Base-by-base conservation (phyloP, 2,797 vertebrate genomes). In the Acanthornis magna region DNA sequence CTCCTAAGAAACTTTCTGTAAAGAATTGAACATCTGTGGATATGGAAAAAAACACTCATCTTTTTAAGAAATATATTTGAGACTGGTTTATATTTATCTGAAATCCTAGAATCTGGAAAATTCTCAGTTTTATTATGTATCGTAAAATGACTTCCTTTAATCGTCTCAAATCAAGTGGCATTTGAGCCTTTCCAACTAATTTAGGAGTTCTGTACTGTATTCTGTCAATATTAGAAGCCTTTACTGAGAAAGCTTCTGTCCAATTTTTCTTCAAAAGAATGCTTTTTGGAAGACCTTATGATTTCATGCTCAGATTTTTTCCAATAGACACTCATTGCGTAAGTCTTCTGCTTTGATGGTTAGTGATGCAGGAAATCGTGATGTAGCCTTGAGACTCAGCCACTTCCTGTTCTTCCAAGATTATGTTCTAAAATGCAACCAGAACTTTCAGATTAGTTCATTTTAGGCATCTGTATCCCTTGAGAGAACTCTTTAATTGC, bases 321-420 rank as follows among this genome's bases (percentile, higher is more conserved):
- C 32, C 36, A 57, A 45, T 19, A 76, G 63, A 40, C 10, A 11
- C 19, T 26, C 66, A 19, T 10, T 77, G 25, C 47, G 2, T 58
- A 53, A 72, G 3, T 70, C 30, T 51, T 67, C 27, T 81, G 50
- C 62, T 86, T 84, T 88, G 74, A 58, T 75, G n/a, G 57, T 71
- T 78, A 42, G 9, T 53, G 74, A 53, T 67, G 38, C 45, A 91
- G 67, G 80, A 87, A 92, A 87, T 25, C 0, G 0, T 54, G 63
- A 71, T 40, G 38, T 18, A 74, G 86, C 67, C 60, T 82, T 53
- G 34, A 87, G 70, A 43, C 62, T 62, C n/a, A 85, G 47, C 26
- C 54, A 27, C 76, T 91, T 94, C 75, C 81, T 91, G 3, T 55
- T 70, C 80, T 85, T 88, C 74, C 36, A 71, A 57, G 18, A 30